phyloP scores from a whole-genome alignment of 2,888 invertebrate genomes.

The Oeneis ivallda region DNA sequence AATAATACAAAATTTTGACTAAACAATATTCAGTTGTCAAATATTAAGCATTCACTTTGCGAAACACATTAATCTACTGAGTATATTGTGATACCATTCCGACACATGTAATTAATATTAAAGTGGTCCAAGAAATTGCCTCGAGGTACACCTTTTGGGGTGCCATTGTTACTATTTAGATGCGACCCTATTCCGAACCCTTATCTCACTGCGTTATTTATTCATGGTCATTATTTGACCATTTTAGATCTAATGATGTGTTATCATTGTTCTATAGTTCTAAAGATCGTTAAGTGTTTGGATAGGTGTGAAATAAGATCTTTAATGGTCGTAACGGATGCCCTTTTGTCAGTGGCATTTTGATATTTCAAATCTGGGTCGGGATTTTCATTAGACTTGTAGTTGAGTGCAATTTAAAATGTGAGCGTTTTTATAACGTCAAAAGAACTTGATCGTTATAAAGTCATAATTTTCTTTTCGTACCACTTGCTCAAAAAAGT shows the following conservation, averaged over 20 bases:
- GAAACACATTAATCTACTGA: slow-evolving; percentile 57
- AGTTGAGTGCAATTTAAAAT: slow-evolving; percentile 24
- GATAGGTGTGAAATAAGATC: slow-evolving; percentile 76
- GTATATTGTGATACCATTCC: slow-evolving; percentile 72
- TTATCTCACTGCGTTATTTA: slow-evolving; percentile 75
- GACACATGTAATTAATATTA: slow-evolving; percentile 74
- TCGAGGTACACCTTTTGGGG: slow-evolving; percentile 62
- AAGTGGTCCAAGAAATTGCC: slow-evolving; percentile 62
- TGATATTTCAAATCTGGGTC: slow-evolving; percentile 44
- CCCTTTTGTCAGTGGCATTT: slow-evolving; percentile 51
- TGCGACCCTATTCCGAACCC: slow-evolving; percentile 57
- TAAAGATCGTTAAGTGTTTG: slow-evolving; percentile 67
- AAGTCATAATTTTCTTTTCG: neutral
- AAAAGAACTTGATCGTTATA: neutral
- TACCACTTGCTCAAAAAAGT: no score
- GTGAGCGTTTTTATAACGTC: slow-evolving; percentile 10
- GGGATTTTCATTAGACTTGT: slow-evolving; percentile 22
- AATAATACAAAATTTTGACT: neutral
- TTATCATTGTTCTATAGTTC: slow-evolving; percentile 69
- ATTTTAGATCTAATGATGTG: slow-evolving; percentile 77
- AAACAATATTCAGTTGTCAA: slow-evolving; percentile 7
- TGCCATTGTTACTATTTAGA: slow-evolving; percentile 62
- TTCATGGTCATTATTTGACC: slow-evolving; percentile 82
- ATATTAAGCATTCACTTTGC: slow-evolving; percentile 29
- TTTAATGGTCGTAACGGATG: slow-evolving; percentile 69